phyloP scores from a whole-genome alignment of 2,888 invertebrate species.

The Allolobophora icterica region DNA sequence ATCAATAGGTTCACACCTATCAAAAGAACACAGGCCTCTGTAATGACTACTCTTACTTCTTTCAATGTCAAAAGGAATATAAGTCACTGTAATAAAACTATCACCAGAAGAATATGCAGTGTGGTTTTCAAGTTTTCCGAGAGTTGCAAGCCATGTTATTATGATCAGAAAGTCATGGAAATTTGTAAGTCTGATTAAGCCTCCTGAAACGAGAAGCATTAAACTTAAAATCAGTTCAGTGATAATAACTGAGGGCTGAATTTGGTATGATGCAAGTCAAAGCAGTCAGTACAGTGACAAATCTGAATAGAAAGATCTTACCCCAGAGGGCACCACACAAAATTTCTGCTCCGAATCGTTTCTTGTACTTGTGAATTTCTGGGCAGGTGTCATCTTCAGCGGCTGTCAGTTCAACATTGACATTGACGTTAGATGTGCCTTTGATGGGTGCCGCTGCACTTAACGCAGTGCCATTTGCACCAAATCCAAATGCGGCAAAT shows the following conservation, averaged over 20 bases:
- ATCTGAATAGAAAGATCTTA: constrained; percentile 64
- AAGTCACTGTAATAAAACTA: no score
- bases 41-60: no score
- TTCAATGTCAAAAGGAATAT: no score
- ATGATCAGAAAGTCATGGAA: no score
- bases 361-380: constrained; percentile 98
- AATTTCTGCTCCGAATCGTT: constrained; percentile 98
- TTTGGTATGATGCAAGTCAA: background rate
- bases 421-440: background rate
- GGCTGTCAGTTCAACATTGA: constrained; percentile 86
- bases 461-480: background rate
- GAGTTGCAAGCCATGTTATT: no score
- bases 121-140: no score
- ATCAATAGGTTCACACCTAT: constrained; percentile 94
- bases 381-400: constrained; percentile 89
- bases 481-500: constrained; percentile 53
- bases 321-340: constrained; percentile 99
- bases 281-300: background rate
- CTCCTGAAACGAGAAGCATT: no score
- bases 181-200: no score
- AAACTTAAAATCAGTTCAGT: no score
- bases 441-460: background rate
- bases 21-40: background rate
- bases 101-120: no score
- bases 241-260: no score